Evolutionary conservation across 2,113 vertebrate genomes (phyloP).

Genomic region (Taxidea taxus): DNA sequence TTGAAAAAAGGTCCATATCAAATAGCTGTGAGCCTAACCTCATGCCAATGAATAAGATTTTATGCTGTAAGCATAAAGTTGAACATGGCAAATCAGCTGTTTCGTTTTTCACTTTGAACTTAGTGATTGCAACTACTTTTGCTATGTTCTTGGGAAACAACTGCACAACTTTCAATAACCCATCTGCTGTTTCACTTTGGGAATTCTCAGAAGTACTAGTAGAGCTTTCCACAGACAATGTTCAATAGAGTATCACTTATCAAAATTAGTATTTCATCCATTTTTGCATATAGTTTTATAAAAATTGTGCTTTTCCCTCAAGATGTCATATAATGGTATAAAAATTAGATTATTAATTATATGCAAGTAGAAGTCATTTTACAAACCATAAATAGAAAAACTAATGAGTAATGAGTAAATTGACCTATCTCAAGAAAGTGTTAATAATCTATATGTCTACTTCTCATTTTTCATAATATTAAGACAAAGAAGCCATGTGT

Average conservation of each 20-base stretch:
- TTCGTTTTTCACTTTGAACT: not conserved
- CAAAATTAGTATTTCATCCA: not conserved
- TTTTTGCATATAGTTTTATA: not conserved
- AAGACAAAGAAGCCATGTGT: not conserved
- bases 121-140: not conserved
- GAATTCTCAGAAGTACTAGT: not conserved
- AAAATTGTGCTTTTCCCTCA: not conserved
- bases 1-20: not conserved
- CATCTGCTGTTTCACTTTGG: not conserved
- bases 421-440: not conserved
- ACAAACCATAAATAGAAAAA: not conserved
- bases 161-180: not conserved
- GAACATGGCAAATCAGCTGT: not conserved
- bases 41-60: not conserved
- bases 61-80: not conserved
- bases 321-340: not conserved
- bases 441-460: not conserved
- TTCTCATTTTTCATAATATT: not conserved
- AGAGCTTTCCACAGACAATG: not conserved
- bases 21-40: not conserved
- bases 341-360: not conserved
- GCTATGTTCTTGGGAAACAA: not conserved
- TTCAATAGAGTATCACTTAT: not conserved
- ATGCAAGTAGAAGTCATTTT: not conserved
- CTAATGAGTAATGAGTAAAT: not conserved